Percentiles rank a stretch among this genome's conserved stretches.
Conservation (phyloP, 1,140 invertebrate species). For the Zaprionus capensis region DNA sequence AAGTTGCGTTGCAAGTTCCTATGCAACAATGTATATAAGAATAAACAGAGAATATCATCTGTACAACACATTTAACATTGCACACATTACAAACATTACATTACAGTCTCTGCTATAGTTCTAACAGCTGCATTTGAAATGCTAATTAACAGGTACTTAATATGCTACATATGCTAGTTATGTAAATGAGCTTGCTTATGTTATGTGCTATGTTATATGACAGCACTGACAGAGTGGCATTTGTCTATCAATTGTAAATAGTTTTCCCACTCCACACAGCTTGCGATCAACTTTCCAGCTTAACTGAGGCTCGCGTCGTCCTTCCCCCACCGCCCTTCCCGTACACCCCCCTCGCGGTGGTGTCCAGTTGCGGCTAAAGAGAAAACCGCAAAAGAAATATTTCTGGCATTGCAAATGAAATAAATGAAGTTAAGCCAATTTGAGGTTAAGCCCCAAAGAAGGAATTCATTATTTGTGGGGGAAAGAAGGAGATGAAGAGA, state of each 20-base stretch:
- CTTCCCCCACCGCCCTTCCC: too few species aligned
- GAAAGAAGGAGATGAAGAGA: not conserved
- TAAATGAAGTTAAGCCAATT: conserved; percentile 81
- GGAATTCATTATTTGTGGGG: conserved; percentile 72
- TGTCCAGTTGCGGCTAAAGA: conserved; percentile 32
- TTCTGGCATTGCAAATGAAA: conserved; percentile 64
- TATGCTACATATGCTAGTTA: not conserved
- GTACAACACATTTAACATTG: too few species aligned
- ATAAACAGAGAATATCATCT: too few species aligned
- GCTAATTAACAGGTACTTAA: not conserved
- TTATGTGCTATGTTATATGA: not conserved
- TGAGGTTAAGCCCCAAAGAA: conserved; percentile 75
- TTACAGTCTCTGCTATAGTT: too few species aligned
- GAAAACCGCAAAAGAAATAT: conserved; percentile 58
- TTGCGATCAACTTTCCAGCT: conserved; percentile 33
- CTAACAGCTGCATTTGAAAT: not conserved
- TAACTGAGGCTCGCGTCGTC: conserved; percentile 36
- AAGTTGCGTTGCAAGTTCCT: not conserved
- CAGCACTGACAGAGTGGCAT: not conserved
- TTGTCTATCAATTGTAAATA: not conserved
- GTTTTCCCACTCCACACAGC: not conserved
- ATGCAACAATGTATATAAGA: too few species aligned
- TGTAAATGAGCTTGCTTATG: not conserved
- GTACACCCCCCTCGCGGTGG: too few species aligned
- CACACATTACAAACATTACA: too few species aligned